Evolutionary conservation across 2,888 invertebrate genomes (phyloP).

Genomic region (Epiblema foenella): DNA sequence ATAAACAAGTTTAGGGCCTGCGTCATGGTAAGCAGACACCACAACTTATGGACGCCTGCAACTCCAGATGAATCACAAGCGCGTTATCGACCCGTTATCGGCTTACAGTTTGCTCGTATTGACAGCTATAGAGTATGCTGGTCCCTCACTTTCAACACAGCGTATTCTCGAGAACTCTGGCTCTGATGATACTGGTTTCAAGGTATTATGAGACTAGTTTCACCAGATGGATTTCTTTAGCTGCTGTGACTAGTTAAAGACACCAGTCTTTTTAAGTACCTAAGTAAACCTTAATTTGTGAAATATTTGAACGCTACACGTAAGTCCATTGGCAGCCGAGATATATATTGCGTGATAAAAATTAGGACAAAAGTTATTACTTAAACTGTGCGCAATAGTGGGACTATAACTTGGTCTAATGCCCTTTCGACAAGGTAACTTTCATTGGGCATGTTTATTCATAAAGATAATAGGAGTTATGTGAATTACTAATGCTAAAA

Average conservation of each 20-base stretch:
- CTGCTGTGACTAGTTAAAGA: too few relatives aligned
- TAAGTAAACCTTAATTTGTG: background rate
- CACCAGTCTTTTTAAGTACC: too few relatives aligned
- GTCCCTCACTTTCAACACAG: too few relatives aligned
- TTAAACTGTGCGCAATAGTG: background rate
- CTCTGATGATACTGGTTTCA: background rate
- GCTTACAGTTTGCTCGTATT: too few relatives aligned
- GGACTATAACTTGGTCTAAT: background rate
- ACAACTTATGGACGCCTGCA: too few relatives aligned
- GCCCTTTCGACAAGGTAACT: background rate
- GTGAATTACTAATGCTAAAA: background rate
- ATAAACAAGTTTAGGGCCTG: too few relatives aligned
- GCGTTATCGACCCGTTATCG: too few relatives aligned
- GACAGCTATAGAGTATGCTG: too few relatives aligned
- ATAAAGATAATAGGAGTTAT: background rate
- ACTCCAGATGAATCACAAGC: too few relatives aligned
- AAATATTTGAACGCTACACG: background rate
- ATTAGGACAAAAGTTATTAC: background rate
- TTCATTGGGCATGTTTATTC: background rate
- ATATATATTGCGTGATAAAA: background rate
- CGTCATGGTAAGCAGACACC: too few relatives aligned
- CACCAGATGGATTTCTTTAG: too few relatives aligned
- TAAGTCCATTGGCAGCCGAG: background rate
- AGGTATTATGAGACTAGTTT: background rate
- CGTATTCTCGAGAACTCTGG: too few relatives aligned